These are phyloP conservation scores for Solea senegalensis DNA, from an alignment of 2,113 vertebrate genomes.

Conservation along the genomic window DNA sequence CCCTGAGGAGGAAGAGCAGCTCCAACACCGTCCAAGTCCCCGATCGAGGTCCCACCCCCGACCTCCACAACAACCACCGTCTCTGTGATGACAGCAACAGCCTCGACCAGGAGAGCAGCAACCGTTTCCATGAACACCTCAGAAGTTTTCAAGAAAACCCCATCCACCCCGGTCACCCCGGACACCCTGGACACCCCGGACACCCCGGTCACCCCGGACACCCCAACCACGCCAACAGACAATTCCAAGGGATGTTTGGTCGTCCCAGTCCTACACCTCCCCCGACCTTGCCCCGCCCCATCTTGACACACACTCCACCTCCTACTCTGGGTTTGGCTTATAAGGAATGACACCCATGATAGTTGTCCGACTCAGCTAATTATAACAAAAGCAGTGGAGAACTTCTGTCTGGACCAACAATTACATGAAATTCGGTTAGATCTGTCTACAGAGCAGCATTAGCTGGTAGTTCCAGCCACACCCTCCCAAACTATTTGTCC, in stretches of 20 bases:
- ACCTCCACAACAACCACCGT: conserved; percentile 63
- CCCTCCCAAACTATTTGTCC: too few relatives aligned
- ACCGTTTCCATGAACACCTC: conserved; percentile 69
- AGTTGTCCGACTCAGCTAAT: background rate
- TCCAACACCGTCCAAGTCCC: conserved; percentile 84
- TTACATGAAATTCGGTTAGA: background rate
- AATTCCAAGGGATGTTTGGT: conserved; percentile 56
- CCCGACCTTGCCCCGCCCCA: conserved; percentile 65
- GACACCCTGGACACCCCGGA: too few relatives aligned
- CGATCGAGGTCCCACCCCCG: conserved; percentile 85
- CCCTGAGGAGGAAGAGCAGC: conserved; percentile 88
- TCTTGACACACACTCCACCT: conserved; percentile 66
- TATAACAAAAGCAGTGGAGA: background rate
- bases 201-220: conserved; percentile 72
- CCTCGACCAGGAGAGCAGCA: conserved; percentile 56
- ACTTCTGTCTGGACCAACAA: background rate
- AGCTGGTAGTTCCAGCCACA: too few relatives aligned
- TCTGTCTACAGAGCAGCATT: background rate
- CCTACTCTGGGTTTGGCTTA: conserved; percentile 71
- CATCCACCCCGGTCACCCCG: conserved; percentile 70
- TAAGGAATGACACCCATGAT: conserved; percentile 55
- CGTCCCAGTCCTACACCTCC: conserved; percentile 68
- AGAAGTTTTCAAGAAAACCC: conserved; percentile 74
- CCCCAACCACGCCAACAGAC: conserved; percentile 75
- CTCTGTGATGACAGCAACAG: conserved; percentile 52